Percentiles rank a stretch among this genome's conserved stretches.
These are phyloP conservation scores for Condylostylus longicornis DNA, from an alignment of 1,140 invertebrate genomes.

Conservation along the genomic window DNA sequence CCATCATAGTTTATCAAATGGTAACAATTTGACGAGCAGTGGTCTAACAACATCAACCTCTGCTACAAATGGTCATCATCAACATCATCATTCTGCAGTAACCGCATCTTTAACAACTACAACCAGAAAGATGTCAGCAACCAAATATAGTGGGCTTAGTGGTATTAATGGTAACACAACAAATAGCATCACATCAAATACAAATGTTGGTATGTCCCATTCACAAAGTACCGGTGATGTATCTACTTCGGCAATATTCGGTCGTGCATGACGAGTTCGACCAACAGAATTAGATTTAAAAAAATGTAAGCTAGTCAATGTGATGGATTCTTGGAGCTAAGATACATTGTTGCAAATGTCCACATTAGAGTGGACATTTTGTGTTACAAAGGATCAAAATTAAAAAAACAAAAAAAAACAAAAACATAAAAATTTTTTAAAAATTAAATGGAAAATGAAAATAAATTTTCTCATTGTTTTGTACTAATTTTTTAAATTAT, in stretches of 20 bases:
- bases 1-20: constrained; percentile 11
- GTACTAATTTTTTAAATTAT: too few species aligned
- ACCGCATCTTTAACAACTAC: constrained; percentile 7
- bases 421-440: too few species aligned
- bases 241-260: constrained; percentile 40
- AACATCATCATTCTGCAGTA: constrained; percentile 2
- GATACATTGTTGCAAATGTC: too few species aligned
- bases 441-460: too few species aligned
- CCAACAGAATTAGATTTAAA: constrained; percentile 30
- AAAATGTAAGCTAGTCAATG: constrained; percentile 31
- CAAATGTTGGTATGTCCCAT: constrained; percentile 32
- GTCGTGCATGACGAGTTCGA: constrained; percentile 39
- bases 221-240: constrained; percentile 44
- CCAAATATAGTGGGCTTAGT: constrained; percentile 14
- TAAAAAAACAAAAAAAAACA: too few species aligned
- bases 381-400: too few species aligned
- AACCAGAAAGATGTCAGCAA: constrained; percentile 24
- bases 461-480: too few species aligned
- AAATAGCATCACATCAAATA: background rate
- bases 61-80: constrained; percentile 19
- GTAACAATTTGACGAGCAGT: constrained; percentile 1
- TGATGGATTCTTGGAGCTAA: constrained; percentile 33
- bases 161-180: constrained; percentile 14
- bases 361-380: too few species aligned
- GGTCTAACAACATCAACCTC: constrained; percentile 23